Evolutionary conservation across 2,113 vertebrate genomes (phyloP), one percentile per base, ranked within the genome.

Genomic region (Saccopteryx bilineata): DNA sequence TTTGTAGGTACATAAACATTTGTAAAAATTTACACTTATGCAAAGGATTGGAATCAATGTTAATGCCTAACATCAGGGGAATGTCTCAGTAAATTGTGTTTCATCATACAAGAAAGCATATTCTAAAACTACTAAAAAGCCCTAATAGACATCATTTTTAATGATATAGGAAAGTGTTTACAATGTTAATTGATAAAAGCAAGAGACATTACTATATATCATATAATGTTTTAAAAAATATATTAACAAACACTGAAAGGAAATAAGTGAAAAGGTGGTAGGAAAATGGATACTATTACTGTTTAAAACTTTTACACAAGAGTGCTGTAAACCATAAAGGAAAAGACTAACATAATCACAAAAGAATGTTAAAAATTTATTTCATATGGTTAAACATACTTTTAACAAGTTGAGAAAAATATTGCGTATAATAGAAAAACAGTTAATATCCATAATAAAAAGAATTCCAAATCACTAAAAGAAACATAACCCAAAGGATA

Each of bases 161-260:
- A 95, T 21, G 7, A 82, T n/a, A 50, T 50, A 46, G 28, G 52
- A 74, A 96, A 87, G 26, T 50, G 7, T 90, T 66, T 93, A 91
- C 83, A 91, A 19, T 82, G 58, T 23, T 93, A 87, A 90, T 0
- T 87, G 17, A 66, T 66, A 60, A 89, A 69, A 85, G 66, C 14
- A 75, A 74, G 33, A 15, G 21, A 39, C 33, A 86, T 69, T 72
- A 87, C 58, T 76, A 81, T 6, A 90, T 48, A 79, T 61, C 52
- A 68, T 68, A 86, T 89, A 54, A 81, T 26, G 71, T 46, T 54
- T 84, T 12, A 28, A 65, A 94, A 83, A n/a, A 76, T 4, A 81
- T 21, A 87, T 39, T 71, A 86, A 39, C 23, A 82, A 78, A 91
- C 39, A 28, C 3, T 33, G 54, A 72, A 88, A 94, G 23, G 60